A percentile compares a stretch with the other conserved stretches of the same genome.
phyloP scores from a whole-genome alignment of 2,888 invertebrate genomes.

The Alitta virens region DNA sequence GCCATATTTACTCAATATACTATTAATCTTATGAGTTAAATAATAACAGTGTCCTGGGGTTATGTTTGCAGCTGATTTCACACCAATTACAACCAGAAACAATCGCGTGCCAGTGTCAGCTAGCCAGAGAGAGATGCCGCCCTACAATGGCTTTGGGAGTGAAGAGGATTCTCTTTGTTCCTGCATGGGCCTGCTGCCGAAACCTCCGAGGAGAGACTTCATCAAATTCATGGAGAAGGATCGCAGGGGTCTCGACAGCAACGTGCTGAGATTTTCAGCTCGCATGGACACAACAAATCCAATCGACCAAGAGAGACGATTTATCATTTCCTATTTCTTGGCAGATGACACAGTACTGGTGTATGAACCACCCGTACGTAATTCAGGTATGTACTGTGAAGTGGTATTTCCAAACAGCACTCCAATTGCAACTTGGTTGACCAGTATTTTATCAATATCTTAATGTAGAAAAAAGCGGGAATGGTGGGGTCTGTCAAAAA shows the following conservation, averaged over 20 bases:
- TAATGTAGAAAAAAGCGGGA: no score
- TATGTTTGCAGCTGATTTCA: constrained; percentile 21
- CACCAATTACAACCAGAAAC: constrained; percentile 11
- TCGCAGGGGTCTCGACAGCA: constrained; percentile 70
- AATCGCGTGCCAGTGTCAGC: not conserved
- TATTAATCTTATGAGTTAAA: no score
- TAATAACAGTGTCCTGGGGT: no score
- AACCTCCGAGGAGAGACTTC: constrained; percentile 74
- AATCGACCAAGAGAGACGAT: constrained; percentile 52
- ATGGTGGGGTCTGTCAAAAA: no score
- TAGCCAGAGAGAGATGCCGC: constrained; percentile 64
- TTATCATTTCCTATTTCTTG: constrained; percentile 57
- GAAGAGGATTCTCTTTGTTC: constrained; percentile 88
- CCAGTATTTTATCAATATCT: no score
- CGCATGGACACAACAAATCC: constrained; percentile 69
- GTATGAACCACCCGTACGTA: constrained; percentile 55
- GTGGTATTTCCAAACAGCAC: no score
- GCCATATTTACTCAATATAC: no score
- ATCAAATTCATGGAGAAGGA: constrained; percentile 76
- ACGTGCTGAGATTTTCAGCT: constrained; percentile 76
- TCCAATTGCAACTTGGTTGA: no score
- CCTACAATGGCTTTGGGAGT: constrained; percentile 87
- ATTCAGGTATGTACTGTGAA: constrained; percentile 54
- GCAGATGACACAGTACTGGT: constrained; percentile 56
- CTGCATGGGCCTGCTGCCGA: constrained; percentile 77